A percentile compares a stretch with the other conserved stretches of the same genome.
phyloP scores from a whole-genome alignment of 2,113 vertebrate species.

The Nothoprocta perdicaria region DNA sequence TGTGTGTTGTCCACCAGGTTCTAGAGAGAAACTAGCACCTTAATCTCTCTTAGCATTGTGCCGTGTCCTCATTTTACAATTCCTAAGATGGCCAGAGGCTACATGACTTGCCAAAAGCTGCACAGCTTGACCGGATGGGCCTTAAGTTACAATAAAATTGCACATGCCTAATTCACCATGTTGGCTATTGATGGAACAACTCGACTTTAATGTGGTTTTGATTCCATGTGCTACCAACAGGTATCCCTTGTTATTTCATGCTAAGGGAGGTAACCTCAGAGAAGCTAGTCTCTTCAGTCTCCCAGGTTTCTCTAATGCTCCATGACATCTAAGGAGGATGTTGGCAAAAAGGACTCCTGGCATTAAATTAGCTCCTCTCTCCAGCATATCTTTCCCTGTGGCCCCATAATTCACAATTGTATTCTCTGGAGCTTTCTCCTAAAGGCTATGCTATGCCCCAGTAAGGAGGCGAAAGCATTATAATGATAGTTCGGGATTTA shows the following conservation, averaged over 20 bases:
- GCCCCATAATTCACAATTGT: neutral
- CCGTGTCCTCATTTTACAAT: neutral
- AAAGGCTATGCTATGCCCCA: neutral
- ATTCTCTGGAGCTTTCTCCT: neutral
- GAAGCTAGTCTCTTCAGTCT: neutral
- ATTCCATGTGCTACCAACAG: neutral
- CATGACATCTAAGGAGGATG: neutral
- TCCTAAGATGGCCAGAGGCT: neutral
- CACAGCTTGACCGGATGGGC: neutral
- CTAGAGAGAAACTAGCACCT: neutral
- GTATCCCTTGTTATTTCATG: neutral
- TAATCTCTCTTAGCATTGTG: neutral
- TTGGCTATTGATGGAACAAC: neutral
- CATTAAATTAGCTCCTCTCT: neutral
- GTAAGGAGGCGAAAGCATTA: neutral
- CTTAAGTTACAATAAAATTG: neutral
- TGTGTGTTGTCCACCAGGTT: neutral
- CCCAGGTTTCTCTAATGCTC: neutral
- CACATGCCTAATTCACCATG: neutral
- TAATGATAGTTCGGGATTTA: neutral
- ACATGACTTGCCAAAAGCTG: no score
- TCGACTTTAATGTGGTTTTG: neutral
- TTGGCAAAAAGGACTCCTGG: neutral
- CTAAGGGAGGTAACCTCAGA: neutral
- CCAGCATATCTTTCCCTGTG: neutral